Conservation (phyloP, 2,888 invertebrate species). For the Volucella inanis region DNA sequence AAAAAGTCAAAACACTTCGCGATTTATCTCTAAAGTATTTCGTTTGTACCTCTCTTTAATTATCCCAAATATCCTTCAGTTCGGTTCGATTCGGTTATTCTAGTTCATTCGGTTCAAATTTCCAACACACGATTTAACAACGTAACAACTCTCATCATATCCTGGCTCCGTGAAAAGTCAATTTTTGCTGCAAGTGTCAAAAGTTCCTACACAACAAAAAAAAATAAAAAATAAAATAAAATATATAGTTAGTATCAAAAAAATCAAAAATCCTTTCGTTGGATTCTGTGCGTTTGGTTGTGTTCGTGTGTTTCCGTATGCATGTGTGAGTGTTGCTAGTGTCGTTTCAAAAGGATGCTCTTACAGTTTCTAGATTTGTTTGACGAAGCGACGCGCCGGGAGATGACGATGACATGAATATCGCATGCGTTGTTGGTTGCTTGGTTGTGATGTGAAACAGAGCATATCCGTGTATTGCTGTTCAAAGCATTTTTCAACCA, state of each 20-base stretch:
- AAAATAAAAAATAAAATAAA: not conserved
- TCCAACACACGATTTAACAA: conserved; percentile 46
- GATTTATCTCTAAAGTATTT: too few relatives aligned
- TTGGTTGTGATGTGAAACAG: conserved; percentile 58
- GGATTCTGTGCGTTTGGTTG: conserved; percentile 12
- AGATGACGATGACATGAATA: conserved; percentile 67
- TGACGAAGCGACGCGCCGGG: conserved; percentile 32
- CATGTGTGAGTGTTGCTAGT: conserved; percentile 31
- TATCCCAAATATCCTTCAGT: conserved; percentile 57
- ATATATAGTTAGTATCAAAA: too few relatives aligned
- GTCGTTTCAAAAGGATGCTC: conserved; percentile 47
- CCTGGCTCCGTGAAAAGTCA: conserved; percentile 68
- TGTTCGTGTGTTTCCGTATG: not conserved
- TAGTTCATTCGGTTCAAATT: conserved; percentile 47
- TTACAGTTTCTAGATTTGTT: not conserved
- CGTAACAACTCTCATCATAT: conserved; percentile 36
- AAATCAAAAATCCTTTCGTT: not conserved
- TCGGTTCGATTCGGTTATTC: conserved; percentile 59
- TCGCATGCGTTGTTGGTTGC: conserved; percentile 70
- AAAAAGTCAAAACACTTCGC: conserved; percentile 40
- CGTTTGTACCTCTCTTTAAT: conserved; percentile 56
- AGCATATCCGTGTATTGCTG: conserved; percentile 45
- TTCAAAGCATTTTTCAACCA: conserved; percentile 45
- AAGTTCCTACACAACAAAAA: conserved; percentile 56
- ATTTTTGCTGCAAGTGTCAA: conserved; percentile 74